Percentiles rank a stretch among this genome's conserved stretches.
Conservation (phyloP, 2,888 invertebrate genomes). For the Aphrophora alni region DNA sequence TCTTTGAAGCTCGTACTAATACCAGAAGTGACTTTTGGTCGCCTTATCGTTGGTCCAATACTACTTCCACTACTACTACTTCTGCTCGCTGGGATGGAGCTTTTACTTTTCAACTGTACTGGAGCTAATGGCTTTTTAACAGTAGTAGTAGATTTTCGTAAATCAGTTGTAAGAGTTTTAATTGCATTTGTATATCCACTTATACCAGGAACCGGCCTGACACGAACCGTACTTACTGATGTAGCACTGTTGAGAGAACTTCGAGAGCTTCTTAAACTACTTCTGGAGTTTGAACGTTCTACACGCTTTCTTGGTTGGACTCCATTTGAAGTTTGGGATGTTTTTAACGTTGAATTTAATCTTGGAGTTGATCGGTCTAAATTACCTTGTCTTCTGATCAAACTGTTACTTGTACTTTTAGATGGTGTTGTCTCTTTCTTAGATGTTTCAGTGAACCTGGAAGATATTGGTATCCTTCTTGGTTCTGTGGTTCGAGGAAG, state of each 20-base stretch:
- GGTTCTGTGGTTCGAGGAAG: constrained; percentile 28
- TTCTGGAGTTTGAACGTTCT: constrained; percentile 78
- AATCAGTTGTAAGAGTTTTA: constrained; percentile 58
- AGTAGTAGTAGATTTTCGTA: constrained; percentile 49
- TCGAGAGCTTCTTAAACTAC: constrained; percentile 80
- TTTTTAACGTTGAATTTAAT: constrained; percentile 19
- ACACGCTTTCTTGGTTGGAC: constrained; percentile 58
- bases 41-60: constrained; percentile 56
- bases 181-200: constrained; percentile 63
- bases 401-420: constrained; percentile 14
- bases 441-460: neutral
- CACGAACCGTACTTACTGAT: constrained; percentile 77
- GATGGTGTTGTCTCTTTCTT: constrained; percentile 19
- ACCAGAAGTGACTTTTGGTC: constrained; percentile 48
- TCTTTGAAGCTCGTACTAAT: constrained; percentile 61
- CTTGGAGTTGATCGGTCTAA: constrained; percentile 35
- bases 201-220: constrained; percentile 59
- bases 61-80: constrained; percentile 67
- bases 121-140: constrained; percentile 52
- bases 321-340: constrained; percentile 14
- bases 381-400: constrained; percentile 19
- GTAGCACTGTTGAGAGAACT: constrained; percentile 84
- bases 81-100: constrained; percentile 62
- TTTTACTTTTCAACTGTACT: constrained; percentile 52
- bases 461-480: constrained; percentile 26